Percentiles rank a stretch among this genome's conserved stretches.
These are phyloP conservation scores for Agrypnus murinus DNA, from an alignment of 2,888 invertebrate genomes.

Conservation along the genomic window DNA sequence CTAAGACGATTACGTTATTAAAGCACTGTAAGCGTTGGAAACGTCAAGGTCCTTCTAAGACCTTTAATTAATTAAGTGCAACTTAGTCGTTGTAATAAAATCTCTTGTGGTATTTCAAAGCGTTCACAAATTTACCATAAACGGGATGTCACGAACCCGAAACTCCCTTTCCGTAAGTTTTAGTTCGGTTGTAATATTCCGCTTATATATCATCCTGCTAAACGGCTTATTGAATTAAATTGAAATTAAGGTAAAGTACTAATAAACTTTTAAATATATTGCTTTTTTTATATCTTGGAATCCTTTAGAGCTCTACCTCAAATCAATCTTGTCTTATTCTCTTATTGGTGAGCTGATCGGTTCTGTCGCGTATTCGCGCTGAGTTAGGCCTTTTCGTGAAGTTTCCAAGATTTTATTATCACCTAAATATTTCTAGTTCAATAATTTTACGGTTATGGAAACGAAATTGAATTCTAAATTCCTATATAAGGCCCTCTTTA, in stretches of 20 bases:
- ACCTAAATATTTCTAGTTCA: slow-evolving; percentile 47
- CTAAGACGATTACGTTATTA: slow-evolving; percentile 28
- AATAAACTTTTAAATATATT: too few species aligned
- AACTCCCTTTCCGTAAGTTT: slow-evolving; percentile 1
- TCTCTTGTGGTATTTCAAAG: slow-evolving; percentile 23
- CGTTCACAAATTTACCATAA: slow-evolving; percentile 20
- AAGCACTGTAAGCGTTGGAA: slow-evolving; percentile 23
- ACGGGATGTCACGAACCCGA: slow-evolving; percentile 20
- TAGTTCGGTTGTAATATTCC: background rate
- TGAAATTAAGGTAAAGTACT: too few species aligned
- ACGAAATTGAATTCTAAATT: slow-evolving; percentile 50
- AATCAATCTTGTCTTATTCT: slow-evolving; percentile 26
- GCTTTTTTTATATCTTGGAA: too few species aligned
- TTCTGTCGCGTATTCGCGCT: slow-evolving; percentile 31
- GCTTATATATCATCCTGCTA: too few species aligned
- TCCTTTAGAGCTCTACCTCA: background rate
- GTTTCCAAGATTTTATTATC: slow-evolving; percentile 42
- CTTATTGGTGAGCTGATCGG: slow-evolving; percentile 30
- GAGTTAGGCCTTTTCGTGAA: slow-evolving; percentile 28
- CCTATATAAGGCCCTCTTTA: slow-evolving; percentile 30
- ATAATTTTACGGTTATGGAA: slow-evolving; percentile 51
- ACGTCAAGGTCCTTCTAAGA: slow-evolving; percentile 28
- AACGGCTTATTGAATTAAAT: too few species aligned
- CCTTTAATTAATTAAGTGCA: slow-evolving; percentile 28
- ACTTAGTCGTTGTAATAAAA: slow-evolving; percentile 25